These are phyloP conservation scores for Desmophyllum pertusum DNA, from an alignment of 92 coral and sea anemone species.

Conservation along the genomic window DNA sequence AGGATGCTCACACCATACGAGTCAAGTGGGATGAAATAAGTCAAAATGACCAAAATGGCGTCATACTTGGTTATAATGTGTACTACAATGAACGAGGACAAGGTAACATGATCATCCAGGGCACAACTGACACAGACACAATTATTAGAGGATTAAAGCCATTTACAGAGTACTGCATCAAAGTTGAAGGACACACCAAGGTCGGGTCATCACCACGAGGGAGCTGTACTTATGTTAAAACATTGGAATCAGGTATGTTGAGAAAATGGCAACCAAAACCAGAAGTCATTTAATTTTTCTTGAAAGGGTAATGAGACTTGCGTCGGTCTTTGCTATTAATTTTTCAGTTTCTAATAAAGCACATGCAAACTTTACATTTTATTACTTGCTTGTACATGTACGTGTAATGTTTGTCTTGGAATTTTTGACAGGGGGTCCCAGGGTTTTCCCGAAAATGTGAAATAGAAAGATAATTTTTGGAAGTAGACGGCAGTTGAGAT, in stretches of 20 bases:
- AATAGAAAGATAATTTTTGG: too few species aligned
- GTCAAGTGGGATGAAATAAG: conserved; percentile 58
- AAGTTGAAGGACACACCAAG: conserved; percentile 54
- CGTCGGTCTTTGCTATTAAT: too few species aligned
- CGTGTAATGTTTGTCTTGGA: too few species aligned
- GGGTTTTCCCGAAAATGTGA: too few species aligned
- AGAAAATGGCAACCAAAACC: too few species aligned
- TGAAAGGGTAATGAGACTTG: too few species aligned
- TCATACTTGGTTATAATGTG: conserved; percentile 56
- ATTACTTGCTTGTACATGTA: not conserved
- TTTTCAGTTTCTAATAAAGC: too few species aligned
- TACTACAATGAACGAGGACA: conserved; percentile 35
- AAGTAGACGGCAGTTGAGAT: too few species aligned
- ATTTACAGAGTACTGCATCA: conserved; percentile 59
- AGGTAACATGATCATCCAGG: not conserved
- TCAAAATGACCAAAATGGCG: conserved; percentile 46
- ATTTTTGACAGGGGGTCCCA: too few species aligned
- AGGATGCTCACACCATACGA: conserved; percentile 65
- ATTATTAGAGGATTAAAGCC: conserved; percentile 45
- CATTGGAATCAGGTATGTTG: conserved; percentile 48
- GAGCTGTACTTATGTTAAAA: conserved; percentile 4
- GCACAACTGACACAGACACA: conserved; percentile 31
- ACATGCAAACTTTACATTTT: too few species aligned
- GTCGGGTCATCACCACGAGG: conserved; percentile 38
- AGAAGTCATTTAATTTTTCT: too few species aligned